phyloP scores from a whole-genome alignment of 1,140 invertebrate genomes.

The Pseudomyrmex flavicornis region DNA sequence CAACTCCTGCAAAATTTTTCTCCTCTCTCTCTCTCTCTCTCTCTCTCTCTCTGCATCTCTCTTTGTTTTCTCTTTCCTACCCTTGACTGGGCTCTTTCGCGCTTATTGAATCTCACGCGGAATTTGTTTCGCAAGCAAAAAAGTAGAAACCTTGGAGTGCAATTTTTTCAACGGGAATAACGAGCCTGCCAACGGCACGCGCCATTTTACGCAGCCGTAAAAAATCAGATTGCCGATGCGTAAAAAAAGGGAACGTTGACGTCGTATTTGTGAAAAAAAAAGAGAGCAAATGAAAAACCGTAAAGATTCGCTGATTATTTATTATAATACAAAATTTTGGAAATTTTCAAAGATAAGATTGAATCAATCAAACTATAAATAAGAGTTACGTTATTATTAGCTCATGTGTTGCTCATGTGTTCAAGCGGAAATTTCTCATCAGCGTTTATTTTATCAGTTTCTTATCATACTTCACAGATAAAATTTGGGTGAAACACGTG shows the following conservation, averaged over 20 bases:
- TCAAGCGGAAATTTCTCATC: slow-evolving; percentile 1
- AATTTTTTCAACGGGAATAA: slow-evolving; percentile 54
- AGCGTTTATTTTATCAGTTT: no score
- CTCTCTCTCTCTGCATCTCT: slow-evolving; percentile 4
- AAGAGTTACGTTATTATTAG: background rate
- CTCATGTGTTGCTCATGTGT: no score
- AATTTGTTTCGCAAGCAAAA: slow-evolving; percentile 44
- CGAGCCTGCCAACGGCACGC: slow-evolving; percentile 45
- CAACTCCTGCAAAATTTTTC: slow-evolving; percentile 14
- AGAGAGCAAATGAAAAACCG: background rate
- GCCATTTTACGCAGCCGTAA: slow-evolving; percentile 44
- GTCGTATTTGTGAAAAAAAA: background rate
- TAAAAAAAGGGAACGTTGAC: slow-evolving; percentile 9
- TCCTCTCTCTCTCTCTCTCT: slow-evolving; percentile 10
- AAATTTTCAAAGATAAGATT: background rate
- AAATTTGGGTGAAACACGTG: background rate
- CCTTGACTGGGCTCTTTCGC: slow-evolving; percentile 7
- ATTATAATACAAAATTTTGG: background rate
- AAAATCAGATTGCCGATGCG: slow-evolving; percentile 21
- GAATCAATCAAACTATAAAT: background rate
- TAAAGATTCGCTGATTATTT: background rate
- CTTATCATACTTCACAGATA: background rate
- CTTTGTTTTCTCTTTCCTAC: background rate
- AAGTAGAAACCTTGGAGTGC: slow-evolving; percentile 50
- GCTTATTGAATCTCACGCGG: slow-evolving; percentile 58